A percentile compares a stretch with the other conserved stretches of the same genome.
These are phyloP conservation scores for Oreochromis spilurus DNA, from an alignment of 2,113 vertebrate species.

Conservation along the genomic window DNA sequence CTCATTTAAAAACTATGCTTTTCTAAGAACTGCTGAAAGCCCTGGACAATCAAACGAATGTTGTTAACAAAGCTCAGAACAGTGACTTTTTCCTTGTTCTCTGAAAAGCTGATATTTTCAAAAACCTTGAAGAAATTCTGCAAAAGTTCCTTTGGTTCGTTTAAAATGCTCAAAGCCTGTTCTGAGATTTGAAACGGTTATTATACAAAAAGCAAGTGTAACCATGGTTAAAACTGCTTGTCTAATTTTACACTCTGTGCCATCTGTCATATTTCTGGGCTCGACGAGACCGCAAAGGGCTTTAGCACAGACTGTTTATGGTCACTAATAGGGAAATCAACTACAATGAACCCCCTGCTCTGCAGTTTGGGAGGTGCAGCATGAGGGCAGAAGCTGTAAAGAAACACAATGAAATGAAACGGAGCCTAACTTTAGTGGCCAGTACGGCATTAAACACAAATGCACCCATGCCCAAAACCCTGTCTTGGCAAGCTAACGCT, in stretches of 20 bases:
- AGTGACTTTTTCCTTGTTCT: not conserved
- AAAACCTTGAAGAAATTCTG: not conserved
- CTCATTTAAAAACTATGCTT: not conserved
- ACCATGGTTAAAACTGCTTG: not conserved
- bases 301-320: not conserved
- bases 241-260: not conserved
- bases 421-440: not conserved
- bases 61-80: not conserved
- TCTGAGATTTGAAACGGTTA: not conserved
- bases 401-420: not conserved
- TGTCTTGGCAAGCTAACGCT: slow-evolving; percentile 7
- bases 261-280: not conserved
- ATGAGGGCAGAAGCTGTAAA: not conserved
- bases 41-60: not conserved
- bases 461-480: not conserved
- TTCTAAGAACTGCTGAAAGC: not conserved
- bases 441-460: not conserved
- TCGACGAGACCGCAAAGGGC: not conserved
- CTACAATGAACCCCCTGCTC: not conserved
- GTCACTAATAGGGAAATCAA: slow-evolving; percentile 7
- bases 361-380: not conserved
- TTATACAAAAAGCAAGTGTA: not conserved
- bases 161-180: not conserved
- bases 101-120: not conserved
- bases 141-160: not conserved